Evolutionary conservation across 2,113 vertebrate species (phyloP), one percentile per base, ranked within the genome.

Genomic region (Macheiramphus alcinus): DNA sequence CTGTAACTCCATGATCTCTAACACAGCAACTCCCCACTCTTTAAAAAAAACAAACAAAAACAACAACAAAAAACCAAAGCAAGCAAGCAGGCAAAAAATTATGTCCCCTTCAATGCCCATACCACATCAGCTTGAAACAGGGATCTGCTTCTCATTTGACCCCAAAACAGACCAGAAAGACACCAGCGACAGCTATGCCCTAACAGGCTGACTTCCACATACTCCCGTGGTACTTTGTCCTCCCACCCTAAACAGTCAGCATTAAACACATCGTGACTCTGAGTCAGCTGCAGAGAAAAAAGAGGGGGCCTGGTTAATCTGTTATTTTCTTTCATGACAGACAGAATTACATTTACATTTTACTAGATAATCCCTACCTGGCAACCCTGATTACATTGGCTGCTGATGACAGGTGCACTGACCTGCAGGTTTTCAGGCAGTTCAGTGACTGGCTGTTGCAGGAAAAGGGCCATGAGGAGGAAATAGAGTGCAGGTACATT

Each of bases 361-460:
- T 94, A 71, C 94, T 97, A 91, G 89, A 32, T 72, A 93, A 97
- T 98, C 97, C 98, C 98, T 98, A 98, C 98, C 98, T 98, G 98
- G 97, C 95, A 87, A 97, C 97, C 98, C 97, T 90, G 98, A 93
- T 98, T 98, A 98, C 97, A 98, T 87, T 98, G 98, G 98, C 97
- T 97, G 98, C 95, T 97, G 98, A 4, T 27, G 98, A 98, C 98
- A 97, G 98, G 98, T 25, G 96, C 98, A 98, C 98, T 98, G 98
- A 99, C 99, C 99, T 99, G 99, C 97, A 99, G 99, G 98, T 99
- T 99, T 98, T 99, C 99, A 25, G 99, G 99, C 98, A 99, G 98
- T 97, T 99, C 99, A 43, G 98, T 99, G 97, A 99, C 99, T 1
- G 99, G 99, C 98, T 99, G 99, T 98, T 99, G 99, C 89, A 99